Evolutionary conservation across 2,113 vertebrate genomes (phyloP), one percentile per base, ranked within the genome.

Genomic region (Lasiurus cinereus): DNA sequence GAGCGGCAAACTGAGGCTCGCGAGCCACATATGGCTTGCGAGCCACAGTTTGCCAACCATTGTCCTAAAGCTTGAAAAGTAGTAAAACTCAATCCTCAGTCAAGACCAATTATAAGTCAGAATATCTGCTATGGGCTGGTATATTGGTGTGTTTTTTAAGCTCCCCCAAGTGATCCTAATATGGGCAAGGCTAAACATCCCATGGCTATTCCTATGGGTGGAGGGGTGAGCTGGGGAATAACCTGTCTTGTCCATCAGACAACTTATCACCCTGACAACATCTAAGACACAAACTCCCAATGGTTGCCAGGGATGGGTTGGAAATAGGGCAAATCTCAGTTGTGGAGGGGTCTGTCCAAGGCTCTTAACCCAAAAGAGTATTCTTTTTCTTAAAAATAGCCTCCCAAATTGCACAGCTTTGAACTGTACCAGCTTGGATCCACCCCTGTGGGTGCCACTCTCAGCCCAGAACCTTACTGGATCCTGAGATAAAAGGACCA

Each of bases 161-260:
- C 36, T 36, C n/a, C 52, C 79, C 22, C 24, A 19, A 27, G 36
- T 13, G 62, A 88, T 70, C 50, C 76, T 46, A 56, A 83, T 27
- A 50, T 31, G 24, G 29, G n/a, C 74, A 72, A 70, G 73, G 12
- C 7, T 29, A 16, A 52, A 24, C 54, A 19, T 8, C 15, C 39
- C 0, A 1, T 5, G 33, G 15, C 18, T 31, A 1, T 72, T 19
- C 56, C 39, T 43, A 1, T 2, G 0, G 27, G 7, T 5, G 6
- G 43, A 74, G 54, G 27, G 16, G 27, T 9, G 29, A 39, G 46
- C 74, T 70, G 18, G 24, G 5, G 24, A 69, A n/a, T 2, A 36
- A 66, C 5, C n/a, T 52, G 18, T 33, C 15, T 93, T 15, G 2
- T 54, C 43, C 21, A 14, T 46, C 11, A 66, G 27, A 78, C 0